A percentile compares a stretch with the other conserved stretches of the same genome.
These are phyloP conservation scores for Schizothorax lantsangensis DNA, from an alignment of 2,797 vertebrate species.

Conservation along the genomic window DNA sequence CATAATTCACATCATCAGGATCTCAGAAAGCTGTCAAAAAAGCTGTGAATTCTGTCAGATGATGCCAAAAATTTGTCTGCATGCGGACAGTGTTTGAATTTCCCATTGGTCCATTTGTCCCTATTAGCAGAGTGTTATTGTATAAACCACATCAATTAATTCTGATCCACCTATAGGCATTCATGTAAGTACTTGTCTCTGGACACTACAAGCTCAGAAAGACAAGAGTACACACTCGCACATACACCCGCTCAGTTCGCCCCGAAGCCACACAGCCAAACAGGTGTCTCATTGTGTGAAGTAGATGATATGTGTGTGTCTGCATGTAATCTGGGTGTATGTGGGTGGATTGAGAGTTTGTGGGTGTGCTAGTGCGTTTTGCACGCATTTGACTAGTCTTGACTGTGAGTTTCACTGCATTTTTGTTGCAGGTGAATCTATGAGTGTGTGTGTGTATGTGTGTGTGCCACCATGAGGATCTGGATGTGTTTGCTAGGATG, in stretches of 20 bases:
- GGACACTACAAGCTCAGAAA: conserved; percentile 24
- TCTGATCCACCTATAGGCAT: background rate
- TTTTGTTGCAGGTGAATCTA: conserved; percentile 16
- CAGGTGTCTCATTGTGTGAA: conserved; percentile 48
- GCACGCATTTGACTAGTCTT: conserved; percentile 38
- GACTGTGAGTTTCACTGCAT: conserved; percentile 2
- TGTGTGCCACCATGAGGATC: conserved; percentile 62
- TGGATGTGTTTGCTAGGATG: conserved; percentile 67
- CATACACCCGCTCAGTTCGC: conserved; percentile 12
- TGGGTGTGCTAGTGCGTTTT: conserved; percentile 39
- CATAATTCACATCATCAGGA: conserved; percentile 50
- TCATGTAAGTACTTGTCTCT: conserved; percentile 33
- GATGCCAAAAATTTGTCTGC: background rate
- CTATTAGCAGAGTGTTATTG: background rate
- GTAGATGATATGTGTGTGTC: conserved; percentile 9
- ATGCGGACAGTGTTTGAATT: background rate
- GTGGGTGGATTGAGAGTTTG: conserved; percentile 26
- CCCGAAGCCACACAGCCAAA: conserved; percentile 35
- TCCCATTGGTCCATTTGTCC: background rate
- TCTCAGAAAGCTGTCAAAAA: conserved; percentile 59
- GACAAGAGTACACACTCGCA: background rate
- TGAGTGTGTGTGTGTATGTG: conserved; percentile 47
- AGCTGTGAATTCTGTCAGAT: background rate
- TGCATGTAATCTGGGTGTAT: conserved; percentile 19
- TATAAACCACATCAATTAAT: background rate